A percentile compares a stretch with the other conserved stretches of the same genome.
Conservation (phyloP, 2,888 invertebrate species). For the Byasa hedistus region DNA sequence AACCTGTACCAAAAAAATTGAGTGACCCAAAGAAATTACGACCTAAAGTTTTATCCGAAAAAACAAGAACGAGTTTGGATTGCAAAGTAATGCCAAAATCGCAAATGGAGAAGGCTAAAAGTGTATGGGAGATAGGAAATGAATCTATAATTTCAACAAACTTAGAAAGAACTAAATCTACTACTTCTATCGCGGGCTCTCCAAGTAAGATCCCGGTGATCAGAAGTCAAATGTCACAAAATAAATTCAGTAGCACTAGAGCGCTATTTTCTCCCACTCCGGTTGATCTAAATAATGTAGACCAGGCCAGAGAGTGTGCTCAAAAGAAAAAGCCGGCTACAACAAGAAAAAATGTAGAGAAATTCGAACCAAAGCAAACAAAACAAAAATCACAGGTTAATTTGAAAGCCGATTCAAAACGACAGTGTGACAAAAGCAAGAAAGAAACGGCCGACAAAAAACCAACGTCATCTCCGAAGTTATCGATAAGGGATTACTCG, state of each 20-base stretch:
- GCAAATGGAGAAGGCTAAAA: slow-evolving; percentile 76
- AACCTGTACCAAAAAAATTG: slow-evolving; percentile 62
- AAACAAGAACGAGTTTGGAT: slow-evolving; percentile 58
- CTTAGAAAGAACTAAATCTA: slow-evolving; percentile 74
- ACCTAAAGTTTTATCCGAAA: slow-evolving; percentile 59
- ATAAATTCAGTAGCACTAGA: slow-evolving; percentile 74
- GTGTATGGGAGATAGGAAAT: slow-evolving; percentile 78
- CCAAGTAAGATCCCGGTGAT: slow-evolving; percentile 83
- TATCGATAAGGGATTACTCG: slow-evolving; percentile 67
- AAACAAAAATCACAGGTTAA: slow-evolving; percentile 74
- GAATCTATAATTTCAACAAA: slow-evolving; percentile 60
- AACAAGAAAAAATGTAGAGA: slow-evolving; percentile 60
- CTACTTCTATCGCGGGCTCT: slow-evolving; percentile 79
- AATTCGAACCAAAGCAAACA: slow-evolving; percentile 64
- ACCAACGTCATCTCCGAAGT: slow-evolving; percentile 54
- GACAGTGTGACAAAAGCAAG: slow-evolving; percentile 64
- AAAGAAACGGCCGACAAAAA: slow-evolving; percentile 69
- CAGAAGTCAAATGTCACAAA: slow-evolving; percentile 74
- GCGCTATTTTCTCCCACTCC: slow-evolving; percentile 80
- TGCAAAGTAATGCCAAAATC: slow-evolving; percentile 61
- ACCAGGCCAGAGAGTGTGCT: slow-evolving; percentile 79
- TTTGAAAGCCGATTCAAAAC: slow-evolving; percentile 64
- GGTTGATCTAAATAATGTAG: slow-evolving; percentile 77
- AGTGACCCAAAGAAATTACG: slow-evolving; percentile 69
- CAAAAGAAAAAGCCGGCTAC: slow-evolving; percentile 69